Evolutionary conservation across 2,797 vertebrate species (phyloP), one percentile per base, ranked within the genome.

Genomic region (Malurus leucopterus): DNA sequence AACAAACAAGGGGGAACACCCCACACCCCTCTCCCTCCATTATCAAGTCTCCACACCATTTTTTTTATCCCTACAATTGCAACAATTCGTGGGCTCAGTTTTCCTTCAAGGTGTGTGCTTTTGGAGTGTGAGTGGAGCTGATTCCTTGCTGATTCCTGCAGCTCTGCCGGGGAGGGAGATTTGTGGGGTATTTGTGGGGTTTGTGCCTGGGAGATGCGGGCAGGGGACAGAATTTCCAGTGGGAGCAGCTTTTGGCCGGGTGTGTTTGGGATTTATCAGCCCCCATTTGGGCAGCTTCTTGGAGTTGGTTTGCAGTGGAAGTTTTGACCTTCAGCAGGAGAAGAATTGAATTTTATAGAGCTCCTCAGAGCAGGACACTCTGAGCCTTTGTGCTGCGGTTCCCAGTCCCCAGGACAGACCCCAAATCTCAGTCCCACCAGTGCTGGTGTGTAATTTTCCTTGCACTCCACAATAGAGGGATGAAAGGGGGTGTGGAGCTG

Each of bases 401-500:
- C 36, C 21, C 21, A 72, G 26, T 6, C 54, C 2, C 0, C 18
- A 3, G 11, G 74, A 11, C 0, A 83, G 53, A 40, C 67, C 34
- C 19, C 29, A 32, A 22, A 27, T 18, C 6, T 12, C 64, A 78
- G 32, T 75, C 57, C 34, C 47, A 53, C 44, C 40, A 62, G 51
- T 34, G 58, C 3, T 51, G 65, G 18, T 30, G 8, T 68, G 0
- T 71, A 64, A 71, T 91, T 91, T 93, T 65, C 77, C 23, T 65
- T 21, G 63, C 43, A 22, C 63, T 75, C 44, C n/a, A 40, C 58
- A 61, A 24, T 24, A 58, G 53, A 82, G 34, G 84, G 69, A 79
- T 85, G 78, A 68, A 90, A 88, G 81, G 75, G 61, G 50, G 29
- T 58, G 47, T 83, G 69, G 51, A 90, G 75, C 54, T 87, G 62